phyloP scores from a whole-genome alignment of 1,140 invertebrate species.

The Brachionus plicatilis region DNA sequence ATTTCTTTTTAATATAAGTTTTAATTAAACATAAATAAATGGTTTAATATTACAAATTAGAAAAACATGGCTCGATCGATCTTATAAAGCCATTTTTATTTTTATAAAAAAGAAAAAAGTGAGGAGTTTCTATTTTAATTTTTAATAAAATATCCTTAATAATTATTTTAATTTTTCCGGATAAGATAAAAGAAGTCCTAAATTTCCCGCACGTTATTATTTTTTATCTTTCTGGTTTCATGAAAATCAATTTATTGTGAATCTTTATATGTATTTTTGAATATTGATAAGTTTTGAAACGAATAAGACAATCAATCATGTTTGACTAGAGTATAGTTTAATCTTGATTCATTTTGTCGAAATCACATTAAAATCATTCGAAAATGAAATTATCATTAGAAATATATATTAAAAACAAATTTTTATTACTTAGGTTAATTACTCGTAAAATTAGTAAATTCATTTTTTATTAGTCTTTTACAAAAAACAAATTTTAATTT shows the following conservation, averaged over 20 bases:
- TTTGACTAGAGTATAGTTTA: not conserved
- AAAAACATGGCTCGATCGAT: not conserved
- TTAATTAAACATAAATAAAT: not conserved
- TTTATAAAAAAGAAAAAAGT: not conserved
- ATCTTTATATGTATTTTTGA: not conserved
- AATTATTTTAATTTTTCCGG: not conserved
- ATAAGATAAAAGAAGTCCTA: not conserved
- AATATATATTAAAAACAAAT: not conserved
- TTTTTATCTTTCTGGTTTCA: not conserved
- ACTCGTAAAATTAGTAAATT: too few relatives aligned
- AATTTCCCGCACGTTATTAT: not conserved
- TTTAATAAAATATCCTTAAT: not conserved
- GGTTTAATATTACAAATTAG: not conserved
- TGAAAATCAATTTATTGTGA: not conserved
- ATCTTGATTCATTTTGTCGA: not conserved
- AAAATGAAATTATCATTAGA: not conserved
- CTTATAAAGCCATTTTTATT: not conserved
- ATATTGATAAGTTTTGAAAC: not conserved
- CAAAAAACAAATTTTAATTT: not conserved
- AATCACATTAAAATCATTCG: not conserved
- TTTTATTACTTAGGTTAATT: too few relatives aligned
- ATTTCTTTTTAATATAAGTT: not conserved
- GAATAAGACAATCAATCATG: not conserved
- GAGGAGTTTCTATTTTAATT: not conserved
- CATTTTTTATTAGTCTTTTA: not conserved